phyloP scores from a whole-genome alignment of 2,797 vertebrate genomes.

The Podarcis lilfordi region DNA sequence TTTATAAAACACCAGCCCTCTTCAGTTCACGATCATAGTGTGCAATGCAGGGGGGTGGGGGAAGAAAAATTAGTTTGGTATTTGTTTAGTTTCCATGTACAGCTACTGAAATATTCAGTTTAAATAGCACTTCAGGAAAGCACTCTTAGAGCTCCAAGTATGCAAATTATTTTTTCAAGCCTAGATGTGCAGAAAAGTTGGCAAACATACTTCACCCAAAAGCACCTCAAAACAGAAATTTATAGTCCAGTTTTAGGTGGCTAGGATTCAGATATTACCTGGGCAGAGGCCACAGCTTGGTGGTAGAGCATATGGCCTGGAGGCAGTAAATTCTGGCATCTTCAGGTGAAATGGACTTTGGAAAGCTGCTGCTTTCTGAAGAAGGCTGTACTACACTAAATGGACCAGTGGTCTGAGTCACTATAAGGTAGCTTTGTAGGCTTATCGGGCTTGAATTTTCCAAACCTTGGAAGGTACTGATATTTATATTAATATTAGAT shows the following conservation, averaged over 20 bases:
- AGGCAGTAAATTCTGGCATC: background rate
- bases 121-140: slow-evolving; percentile 4
- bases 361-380: background rate
- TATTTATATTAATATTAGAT: background rate
- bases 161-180: slow-evolving; percentile 23
- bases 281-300: background rate
- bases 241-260: background rate
- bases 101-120: slow-evolving; percentile 25
- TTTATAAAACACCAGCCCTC: slow-evolving; percentile 12
- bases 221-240: slow-evolving; percentile 27
- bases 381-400: background rate
- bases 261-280: slow-evolving; percentile 31
- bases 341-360: background rate
- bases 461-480: background rate
- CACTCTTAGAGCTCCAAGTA: slow-evolving; percentile 23
- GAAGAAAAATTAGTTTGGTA: background rate
- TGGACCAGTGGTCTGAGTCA: background rate
- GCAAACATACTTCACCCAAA: slow-evolving; percentile 4
- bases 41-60: background rate
- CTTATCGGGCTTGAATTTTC: background rate
- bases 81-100: slow-evolving; percentile 33
- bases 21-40: slow-evolving; percentile 9
- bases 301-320: background rate
- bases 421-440: background rate
- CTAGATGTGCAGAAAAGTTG: slow-evolving; percentile 15